A percentile compares a stretch with the other conserved stretches of the same genome.
phyloP scores from a whole-genome alignment of 1,140 invertebrate genomes.

The Drosophila pseudoobscura region DNA sequence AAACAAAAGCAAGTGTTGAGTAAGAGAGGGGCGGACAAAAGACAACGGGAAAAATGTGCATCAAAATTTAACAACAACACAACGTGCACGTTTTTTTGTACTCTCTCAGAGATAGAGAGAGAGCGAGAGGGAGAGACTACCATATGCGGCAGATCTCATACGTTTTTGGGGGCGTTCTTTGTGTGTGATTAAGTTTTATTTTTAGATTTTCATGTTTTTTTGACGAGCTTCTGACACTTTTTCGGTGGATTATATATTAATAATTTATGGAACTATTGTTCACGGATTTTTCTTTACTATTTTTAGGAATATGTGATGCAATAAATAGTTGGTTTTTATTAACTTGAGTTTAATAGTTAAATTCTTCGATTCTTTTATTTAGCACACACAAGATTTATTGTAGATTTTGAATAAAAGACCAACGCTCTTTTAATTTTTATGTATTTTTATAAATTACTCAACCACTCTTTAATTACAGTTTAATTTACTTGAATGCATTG shows the following conservation, averaged over 20 bases:
- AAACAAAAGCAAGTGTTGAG: slow-evolving; percentile 46
- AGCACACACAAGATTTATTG: no score
- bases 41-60: slow-evolving; percentile 50
- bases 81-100: slow-evolving; percentile 26
- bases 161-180: slow-evolving; percentile 28
- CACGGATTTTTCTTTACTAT: background rate
- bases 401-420: background rate
- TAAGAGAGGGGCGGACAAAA: slow-evolving; percentile 34
- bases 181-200: slow-evolving; percentile 32
- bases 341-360: background rate
- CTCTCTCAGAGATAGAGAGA: background rate
- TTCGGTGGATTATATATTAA: slow-evolving; percentile 1
- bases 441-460: background rate
- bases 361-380: background rate
- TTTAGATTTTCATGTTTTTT: slow-evolving; percentile 26
- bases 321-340: background rate
- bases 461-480: slow-evolving; percentile 16
- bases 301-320: background rate
- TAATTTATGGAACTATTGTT: slow-evolving; percentile 14
- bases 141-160: slow-evolving; percentile 3
- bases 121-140: background rate
- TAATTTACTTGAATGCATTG: slow-evolving; percentile 10
- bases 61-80: slow-evolving; percentile 24
- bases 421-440: background rate
- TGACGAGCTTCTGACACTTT: slow-evolving; percentile 24